A percentile compares a stretch with the other conserved stretches of the same genome.
phyloP scores from a whole-genome alignment of 2,113 vertebrate species.

The Athene cunicularia region DNA sequence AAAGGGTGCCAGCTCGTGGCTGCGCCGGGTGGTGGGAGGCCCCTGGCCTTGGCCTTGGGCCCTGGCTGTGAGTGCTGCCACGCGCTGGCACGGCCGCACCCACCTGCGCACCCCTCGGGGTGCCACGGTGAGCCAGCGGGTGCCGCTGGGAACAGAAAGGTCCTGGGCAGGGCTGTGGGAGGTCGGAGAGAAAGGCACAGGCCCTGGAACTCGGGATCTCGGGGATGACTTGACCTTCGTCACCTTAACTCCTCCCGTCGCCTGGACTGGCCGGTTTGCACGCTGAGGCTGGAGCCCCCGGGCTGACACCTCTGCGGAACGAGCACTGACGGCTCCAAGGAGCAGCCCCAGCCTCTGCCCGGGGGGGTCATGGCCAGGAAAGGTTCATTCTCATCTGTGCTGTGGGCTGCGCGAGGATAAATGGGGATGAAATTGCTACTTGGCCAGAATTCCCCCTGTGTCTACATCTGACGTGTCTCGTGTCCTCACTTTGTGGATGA shows the following conservation, averaged over 20 bases:
- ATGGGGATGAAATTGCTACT: neutral
- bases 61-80: too few relatives aligned
- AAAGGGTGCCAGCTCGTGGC: neutral
- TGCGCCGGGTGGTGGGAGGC: neutral
- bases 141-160: neutral
- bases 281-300: neutral
- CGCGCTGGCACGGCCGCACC: too few relatives aligned
- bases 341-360: neutral
- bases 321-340: neutral
- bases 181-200: neutral
- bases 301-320: neutral
- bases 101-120: neutral
- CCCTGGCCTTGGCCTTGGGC: neutral
- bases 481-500: neutral
- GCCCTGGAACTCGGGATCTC: neutral
- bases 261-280: neutral
- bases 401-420: neutral
- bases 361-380: neutral
- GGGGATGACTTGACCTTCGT: neutral
- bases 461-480: fast-evolving
- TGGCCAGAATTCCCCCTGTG: neutral
- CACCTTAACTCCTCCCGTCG: neutral
- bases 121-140: neutral
- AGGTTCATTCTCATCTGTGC: neutral
- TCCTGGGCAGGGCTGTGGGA: neutral